These are phyloP conservation scores for Muntiacus reevesi DNA, from an alignment of 2,113 vertebrate species.

Conservation along the genomic window DNA sequence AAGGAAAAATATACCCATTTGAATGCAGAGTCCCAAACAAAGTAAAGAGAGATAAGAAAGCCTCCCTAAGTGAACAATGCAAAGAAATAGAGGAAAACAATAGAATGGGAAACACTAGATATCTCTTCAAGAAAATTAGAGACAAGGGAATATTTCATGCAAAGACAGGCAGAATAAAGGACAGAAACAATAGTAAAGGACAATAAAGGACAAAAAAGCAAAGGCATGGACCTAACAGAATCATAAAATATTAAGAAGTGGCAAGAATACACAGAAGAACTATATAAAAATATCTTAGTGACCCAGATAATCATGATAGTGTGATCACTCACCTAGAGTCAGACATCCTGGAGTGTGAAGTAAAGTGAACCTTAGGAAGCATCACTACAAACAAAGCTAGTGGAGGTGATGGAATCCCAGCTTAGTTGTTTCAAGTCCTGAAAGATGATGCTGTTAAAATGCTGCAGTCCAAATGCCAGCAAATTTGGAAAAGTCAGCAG, in stretches of 20 bases:
- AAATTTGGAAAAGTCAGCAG: not conserved
- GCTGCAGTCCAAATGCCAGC: not conserved
- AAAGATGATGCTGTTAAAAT: not conserved
- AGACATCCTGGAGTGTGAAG: not conserved
- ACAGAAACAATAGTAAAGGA: not conserved
- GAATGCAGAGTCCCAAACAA: not conserved
- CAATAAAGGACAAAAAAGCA: not conserved
- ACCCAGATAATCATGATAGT: too few relatives aligned
- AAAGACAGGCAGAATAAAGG: not conserved
- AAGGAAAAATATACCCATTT: not conserved
- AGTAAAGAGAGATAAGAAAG: not conserved
- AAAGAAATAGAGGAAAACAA: not conserved
- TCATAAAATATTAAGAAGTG: not conserved
- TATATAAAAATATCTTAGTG: not conserved
- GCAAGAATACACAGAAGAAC: not conserved
- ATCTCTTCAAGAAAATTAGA: not conserved
- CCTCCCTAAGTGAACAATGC: not conserved
- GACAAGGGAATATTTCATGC: not conserved
- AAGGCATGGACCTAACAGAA: not conserved
- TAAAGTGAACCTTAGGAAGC: not conserved
- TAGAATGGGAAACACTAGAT: not conserved
- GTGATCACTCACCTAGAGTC: not conserved
- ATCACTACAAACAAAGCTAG: not conserved
- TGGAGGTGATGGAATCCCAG: not conserved
- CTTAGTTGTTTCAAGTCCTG: not conserved